Evolutionary conservation across 1,140 invertebrate species (phyloP).

Genomic region (Epicauta chinensis): DNA sequence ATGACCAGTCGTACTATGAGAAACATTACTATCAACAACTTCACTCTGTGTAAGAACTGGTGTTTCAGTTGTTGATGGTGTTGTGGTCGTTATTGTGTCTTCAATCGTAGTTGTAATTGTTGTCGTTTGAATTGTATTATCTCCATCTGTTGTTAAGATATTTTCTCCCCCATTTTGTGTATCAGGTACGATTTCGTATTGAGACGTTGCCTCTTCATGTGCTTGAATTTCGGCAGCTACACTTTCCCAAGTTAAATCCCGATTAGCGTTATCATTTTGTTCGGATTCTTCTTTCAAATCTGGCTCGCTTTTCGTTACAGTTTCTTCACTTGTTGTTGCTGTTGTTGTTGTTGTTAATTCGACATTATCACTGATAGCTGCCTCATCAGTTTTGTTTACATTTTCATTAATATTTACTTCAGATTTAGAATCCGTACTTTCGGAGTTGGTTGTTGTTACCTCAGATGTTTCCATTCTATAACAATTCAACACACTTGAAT

Average conservation of each 20-base stretch:
- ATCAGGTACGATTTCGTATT: no score
- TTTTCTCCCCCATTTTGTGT: no score
- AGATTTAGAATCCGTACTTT: background rate
- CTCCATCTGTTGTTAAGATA: no score
- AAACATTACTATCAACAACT: background rate
- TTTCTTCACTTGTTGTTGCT: no score
- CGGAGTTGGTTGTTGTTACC: background rate
- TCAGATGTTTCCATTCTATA: background rate
- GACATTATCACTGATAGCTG: background rate
- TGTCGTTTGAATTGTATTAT: no score
- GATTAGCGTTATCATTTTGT: conserved; percentile 2
- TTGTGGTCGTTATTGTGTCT: no score
- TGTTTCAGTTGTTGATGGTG: no score
- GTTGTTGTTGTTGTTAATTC: no score
- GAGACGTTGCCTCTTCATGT: conserved; percentile 46
- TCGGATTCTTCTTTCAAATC: background rate
- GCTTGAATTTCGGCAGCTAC: conserved; percentile 62
- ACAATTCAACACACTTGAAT: background rate
- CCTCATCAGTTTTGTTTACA: background rate
- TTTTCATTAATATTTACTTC: background rate
- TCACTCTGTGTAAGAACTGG: background rate
- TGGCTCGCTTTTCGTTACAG: no score
- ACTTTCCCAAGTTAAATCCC: conserved; percentile 44
- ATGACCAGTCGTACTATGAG: background rate
- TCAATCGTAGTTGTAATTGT: no score